Percentiles rank a stretch among this genome's conserved stretches.
Evolutionary conservation across 2,797 vertebrate genomes (phyloP).

Genomic region (Australoheros facetus): DNA sequence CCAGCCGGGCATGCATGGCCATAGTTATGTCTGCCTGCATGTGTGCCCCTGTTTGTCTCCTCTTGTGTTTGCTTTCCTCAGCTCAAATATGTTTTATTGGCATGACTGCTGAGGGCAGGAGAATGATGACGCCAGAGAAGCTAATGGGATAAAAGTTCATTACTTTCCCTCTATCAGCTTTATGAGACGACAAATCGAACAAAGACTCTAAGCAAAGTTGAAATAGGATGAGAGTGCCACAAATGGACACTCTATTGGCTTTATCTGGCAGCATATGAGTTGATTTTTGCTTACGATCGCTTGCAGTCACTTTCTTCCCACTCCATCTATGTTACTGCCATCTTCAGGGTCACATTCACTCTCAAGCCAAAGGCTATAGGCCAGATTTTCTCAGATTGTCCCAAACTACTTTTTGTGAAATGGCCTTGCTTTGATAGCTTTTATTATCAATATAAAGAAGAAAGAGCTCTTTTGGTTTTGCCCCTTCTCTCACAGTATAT

Average conservation of each 20-base stretch:
- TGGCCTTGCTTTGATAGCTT: slow-evolving; percentile 54
- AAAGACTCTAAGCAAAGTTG: slow-evolving; percentile 52
- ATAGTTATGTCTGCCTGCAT: neutral
- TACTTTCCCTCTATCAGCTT: slow-evolving; percentile 66
- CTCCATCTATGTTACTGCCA: slow-evolving; percentile 33
- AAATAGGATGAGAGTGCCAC: slow-evolving; percentile 48
- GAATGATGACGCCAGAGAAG: slow-evolving; percentile 55
- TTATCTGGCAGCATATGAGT: slow-evolving; percentile 40
- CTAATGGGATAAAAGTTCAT: slow-evolving; percentile 73
- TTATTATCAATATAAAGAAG: slow-evolving; percentile 67
- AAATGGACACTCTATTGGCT: slow-evolving; percentile 28
- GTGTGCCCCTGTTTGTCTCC: neutral
- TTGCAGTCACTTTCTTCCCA: slow-evolving; percentile 32
- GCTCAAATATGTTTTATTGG: slow-evolving; percentile 68
- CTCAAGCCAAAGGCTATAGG: slow-evolving; percentile 60
- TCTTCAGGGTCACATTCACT: slow-evolving; percentile 47
- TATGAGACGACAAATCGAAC: slow-evolving; percentile 64
- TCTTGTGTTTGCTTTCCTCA: slow-evolving; percentile 59
- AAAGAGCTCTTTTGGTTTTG: slow-evolving; percentile 36
- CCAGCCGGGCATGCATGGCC: neutral
- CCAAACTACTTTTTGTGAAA: slow-evolving; percentile 51
- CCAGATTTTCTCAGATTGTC: slow-evolving; percentile 49
- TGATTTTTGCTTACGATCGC: slow-evolving; percentile 42
- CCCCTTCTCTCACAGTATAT: slow-evolving; percentile 13
- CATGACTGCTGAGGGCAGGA: slow-evolving; percentile 61